phyloP scores from a whole-genome alignment of 2,797 vertebrate genomes.

The Pterois miles region DNA sequence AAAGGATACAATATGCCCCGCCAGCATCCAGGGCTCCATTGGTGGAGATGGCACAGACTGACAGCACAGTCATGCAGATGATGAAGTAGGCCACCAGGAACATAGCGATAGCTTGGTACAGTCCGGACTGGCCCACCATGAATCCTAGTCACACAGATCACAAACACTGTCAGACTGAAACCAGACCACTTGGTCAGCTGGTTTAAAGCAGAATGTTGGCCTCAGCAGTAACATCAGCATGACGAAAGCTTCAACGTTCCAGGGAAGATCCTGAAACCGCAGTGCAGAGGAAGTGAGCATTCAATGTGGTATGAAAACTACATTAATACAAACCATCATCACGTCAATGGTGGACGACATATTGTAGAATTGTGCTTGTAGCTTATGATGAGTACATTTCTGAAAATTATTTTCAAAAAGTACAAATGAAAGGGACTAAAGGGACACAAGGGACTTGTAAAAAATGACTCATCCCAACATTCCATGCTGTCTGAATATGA shows the following conservation, averaged over 20 bases:
- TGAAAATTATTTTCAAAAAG: background rate
- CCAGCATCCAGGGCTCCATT: slow-evolving; percentile 92
- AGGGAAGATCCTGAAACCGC: too few species aligned
- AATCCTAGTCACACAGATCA: slow-evolving; percentile 64
- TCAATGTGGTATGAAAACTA: background rate
- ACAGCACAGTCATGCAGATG: slow-evolving; percentile 92
- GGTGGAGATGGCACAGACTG: slow-evolving; percentile 92
- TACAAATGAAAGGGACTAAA: background rate
- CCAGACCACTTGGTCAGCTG: background rate
- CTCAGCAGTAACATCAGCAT: too few species aligned
- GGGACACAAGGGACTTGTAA: too few species aligned
- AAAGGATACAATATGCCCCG: slow-evolving; percentile 93
- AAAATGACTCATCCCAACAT: background rate
- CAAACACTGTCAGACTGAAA: background rate
- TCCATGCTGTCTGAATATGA: background rate
- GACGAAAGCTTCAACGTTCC: slow-evolving; percentile 5
- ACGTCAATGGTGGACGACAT: too few species aligned
- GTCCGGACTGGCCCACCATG: slow-evolving; percentile 89
- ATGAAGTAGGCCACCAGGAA: slow-evolving; percentile 91
- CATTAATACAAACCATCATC: background rate
- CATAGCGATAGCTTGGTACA: slow-evolving; percentile 90
- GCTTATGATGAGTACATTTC: background rate
- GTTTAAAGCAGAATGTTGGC: background rate
- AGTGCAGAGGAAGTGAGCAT: background rate
- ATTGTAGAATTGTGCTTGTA: background rate